Conservation (phyloP, 2,888 invertebrate genomes). For the Drosophila niveifrons region DNA sequence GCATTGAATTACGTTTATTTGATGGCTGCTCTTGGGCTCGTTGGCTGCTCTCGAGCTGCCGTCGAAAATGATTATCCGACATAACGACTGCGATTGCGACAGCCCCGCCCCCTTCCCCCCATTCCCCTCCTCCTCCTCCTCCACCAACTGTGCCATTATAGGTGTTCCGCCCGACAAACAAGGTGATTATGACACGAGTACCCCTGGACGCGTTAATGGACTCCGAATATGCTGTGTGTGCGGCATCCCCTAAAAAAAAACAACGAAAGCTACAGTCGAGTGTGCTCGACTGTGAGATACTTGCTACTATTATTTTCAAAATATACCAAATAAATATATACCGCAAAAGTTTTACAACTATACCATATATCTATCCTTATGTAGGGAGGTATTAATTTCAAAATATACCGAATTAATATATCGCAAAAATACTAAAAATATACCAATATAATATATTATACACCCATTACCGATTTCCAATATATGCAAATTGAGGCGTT, state of each 20-base stretch:
- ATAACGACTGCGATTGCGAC: slow-evolving; percentile 64
- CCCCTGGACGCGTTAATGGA: slow-evolving; percentile 73
- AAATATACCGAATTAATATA: too few species aligned
- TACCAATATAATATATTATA: too few species aligned
- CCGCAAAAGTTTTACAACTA: too few species aligned
- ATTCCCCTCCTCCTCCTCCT: neutral
- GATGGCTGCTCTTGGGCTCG: slow-evolving; percentile 49
- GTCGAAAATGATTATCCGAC: slow-evolving; percentile 69
- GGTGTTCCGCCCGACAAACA: slow-evolving; percentile 74
- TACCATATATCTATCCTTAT: too few species aligned
- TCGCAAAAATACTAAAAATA: too few species aligned
- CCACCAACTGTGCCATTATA: slow-evolving; percentile 48
- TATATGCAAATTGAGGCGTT: too few species aligned
- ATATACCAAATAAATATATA: too few species aligned
- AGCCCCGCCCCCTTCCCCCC: slow-evolving; percentile 2
- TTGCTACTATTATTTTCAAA: too few species aligned
- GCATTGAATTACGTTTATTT: slow-evolving; percentile 80
- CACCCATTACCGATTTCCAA: too few species aligned
- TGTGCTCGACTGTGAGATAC: too few species aligned
- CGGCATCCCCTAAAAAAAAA: slow-evolving; percentile 20
- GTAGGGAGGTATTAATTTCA: too few species aligned
- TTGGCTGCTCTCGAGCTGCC: slow-evolving; percentile 23
- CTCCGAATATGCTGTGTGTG: slow-evolving; percentile 50
- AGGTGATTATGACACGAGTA: slow-evolving; percentile 75
- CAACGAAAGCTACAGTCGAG: too few species aligned